Evolutionary conservation across 2,797 vertebrate genomes (phyloP).

Genomic region (Micropoecilia bifurca): DNA sequence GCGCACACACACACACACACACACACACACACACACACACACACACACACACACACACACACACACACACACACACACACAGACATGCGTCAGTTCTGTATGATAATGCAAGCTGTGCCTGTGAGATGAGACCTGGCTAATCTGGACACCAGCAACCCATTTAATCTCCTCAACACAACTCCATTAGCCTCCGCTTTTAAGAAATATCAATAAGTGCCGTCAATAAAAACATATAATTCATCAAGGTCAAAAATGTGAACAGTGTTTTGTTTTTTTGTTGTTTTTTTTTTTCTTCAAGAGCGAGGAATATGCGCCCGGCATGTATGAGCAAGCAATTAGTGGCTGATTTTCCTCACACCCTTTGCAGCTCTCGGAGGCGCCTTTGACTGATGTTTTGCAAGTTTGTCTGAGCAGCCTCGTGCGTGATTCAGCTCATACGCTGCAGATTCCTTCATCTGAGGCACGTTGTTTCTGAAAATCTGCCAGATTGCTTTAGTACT

Average conservation of each 20-base stretch:
- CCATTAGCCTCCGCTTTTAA: conserved; percentile 80
- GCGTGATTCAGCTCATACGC: conserved; percentile 42
- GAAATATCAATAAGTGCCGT: conserved; percentile 83
- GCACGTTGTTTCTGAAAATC: conserved; percentile 21
- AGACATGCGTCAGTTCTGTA: conserved; percentile 78
- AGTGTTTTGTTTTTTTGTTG: background rate
- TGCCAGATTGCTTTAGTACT: conserved; percentile 46
- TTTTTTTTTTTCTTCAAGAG: conserved; percentile 42
- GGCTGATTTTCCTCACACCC: conserved; percentile 58
- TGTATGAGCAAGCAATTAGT: conserved; percentile 69
- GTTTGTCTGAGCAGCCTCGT: conserved; percentile 45
- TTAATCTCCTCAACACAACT: conserved; percentile 82
- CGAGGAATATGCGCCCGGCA: conserved; percentile 54
- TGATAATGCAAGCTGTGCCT: conserved; percentile 79
- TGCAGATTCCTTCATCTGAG: conserved; percentile 26
- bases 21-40: background rate
- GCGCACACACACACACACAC: conserved; percentile 61
- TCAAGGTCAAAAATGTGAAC: conserved; percentile 81
- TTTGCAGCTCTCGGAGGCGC: conserved; percentile 57
- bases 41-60: conserved; percentile 45
- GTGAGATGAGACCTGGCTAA: conserved; percentile 80
- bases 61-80: conserved; percentile 11
- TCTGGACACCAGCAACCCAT: conserved; percentile 77
- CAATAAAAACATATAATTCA: conserved; percentile 82
- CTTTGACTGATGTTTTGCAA: conserved; percentile 60